phyloP scores from a whole-genome alignment of 2,113 vertebrate species.

The Dipodomys merriami region DNA sequence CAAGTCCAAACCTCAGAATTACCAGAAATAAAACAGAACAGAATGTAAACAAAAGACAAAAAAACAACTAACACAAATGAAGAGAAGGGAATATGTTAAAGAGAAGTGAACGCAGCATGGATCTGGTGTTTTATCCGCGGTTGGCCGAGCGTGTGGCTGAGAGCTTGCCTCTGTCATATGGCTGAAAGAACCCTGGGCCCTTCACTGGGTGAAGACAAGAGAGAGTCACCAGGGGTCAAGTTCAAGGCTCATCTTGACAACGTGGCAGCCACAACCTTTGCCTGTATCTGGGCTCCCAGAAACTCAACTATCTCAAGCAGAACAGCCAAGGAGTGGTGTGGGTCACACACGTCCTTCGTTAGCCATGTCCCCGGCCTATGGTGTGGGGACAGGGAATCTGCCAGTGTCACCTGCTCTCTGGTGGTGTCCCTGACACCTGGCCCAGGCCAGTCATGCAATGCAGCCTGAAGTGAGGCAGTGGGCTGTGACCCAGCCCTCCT shows the following conservation, averaged over 20 bases:
- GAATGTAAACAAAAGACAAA: no score
- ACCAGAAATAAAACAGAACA: no score
- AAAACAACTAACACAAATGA: no score
- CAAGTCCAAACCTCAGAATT: no score
- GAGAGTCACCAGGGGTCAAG: background rate
- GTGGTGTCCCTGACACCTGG: slow-evolving; percentile 60
- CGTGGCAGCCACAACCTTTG: background rate
- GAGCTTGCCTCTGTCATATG: background rate
- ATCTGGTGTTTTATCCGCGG: no score
- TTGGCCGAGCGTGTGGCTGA: no score
- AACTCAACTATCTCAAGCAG: background rate
- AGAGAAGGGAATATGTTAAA: no score
- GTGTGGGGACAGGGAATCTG: no score
- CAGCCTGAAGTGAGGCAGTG: background rate
- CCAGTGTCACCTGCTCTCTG: background rate
- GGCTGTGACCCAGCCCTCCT: background rate
- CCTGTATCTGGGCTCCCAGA: background rate
- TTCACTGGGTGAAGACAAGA: background rate
- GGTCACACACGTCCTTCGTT: no score
- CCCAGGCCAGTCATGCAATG: slow-evolving; percentile 61
- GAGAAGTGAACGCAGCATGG: no score
- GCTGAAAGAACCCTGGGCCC: background rate
- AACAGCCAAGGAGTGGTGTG: no score
- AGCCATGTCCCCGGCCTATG: no score
- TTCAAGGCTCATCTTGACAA: background rate